Percentiles rank a stretch among this genome's conserved stretches.
These are phyloP conservation scores for Rotaria sp. DNA, from an alignment of 2,888 invertebrate species.

Conservation along the genomic window DNA sequence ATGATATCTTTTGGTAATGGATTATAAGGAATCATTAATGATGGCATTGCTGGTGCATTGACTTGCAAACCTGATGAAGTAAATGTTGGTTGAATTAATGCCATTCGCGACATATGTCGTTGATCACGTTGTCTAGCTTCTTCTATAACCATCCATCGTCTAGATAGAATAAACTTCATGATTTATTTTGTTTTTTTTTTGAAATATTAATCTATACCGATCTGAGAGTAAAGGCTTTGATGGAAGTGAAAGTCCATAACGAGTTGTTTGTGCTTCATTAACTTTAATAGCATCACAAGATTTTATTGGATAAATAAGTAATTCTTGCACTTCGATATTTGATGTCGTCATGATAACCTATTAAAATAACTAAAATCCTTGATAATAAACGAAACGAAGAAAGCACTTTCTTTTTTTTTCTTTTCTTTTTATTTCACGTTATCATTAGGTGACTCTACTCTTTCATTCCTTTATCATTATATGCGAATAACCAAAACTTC, in stretches of 20 bases:
- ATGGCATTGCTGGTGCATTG: not conserved
- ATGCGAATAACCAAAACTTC: too few relatives aligned
- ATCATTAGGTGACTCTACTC: too few relatives aligned
- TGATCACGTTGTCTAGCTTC: constrained; percentile 23
- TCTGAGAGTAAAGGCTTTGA: not conserved
- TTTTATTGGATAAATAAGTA: constrained; percentile 42
- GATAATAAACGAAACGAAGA: too few relatives aligned
- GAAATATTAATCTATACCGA: not conserved
- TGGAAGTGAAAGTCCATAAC: constrained; percentile 39
- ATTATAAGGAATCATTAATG: constrained; percentile 8
- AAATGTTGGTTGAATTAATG: constrained; percentile 9
- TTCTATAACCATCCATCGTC: constrained; percentile 39
- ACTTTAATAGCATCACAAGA: constrained; percentile 40
- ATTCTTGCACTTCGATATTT: not conserved
- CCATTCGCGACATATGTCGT: constrained; percentile 34
- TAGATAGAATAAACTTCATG: not conserved
- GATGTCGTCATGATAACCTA: not conserved
- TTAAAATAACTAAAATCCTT: not conserved
- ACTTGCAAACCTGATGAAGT: not conserved
- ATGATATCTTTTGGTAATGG: not conserved
- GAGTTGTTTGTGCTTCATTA: constrained; percentile 33
- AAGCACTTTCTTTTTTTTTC: too few relatives aligned
- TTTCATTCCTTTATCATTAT: too few relatives aligned
- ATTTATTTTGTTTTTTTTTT: not conserved
- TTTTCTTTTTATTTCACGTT: too few relatives aligned